Evolutionary conservation across 1,140 invertebrate genomes (phyloP).

Genomic region (Bombus sylvicola): DNA sequence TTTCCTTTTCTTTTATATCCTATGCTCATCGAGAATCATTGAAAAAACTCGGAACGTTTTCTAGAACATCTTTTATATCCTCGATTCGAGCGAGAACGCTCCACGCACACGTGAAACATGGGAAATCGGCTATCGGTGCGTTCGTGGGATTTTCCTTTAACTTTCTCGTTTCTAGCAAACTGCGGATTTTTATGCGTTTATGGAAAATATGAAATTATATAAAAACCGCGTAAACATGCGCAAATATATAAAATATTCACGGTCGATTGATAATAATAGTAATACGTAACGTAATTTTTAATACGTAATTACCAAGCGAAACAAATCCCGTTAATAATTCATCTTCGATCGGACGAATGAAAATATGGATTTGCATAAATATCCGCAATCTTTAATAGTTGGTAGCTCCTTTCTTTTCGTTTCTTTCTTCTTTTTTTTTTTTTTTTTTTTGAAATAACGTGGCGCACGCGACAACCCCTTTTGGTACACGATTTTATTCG

Average conservation of each 20-base stretch:
- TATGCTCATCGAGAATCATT: slow-evolving; percentile 40
- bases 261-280: not conserved
- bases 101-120: slow-evolving; percentile 19
- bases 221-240: not conserved
- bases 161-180: no score
- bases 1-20: slow-evolving; percentile 13
- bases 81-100: slow-evolving; percentile 18
- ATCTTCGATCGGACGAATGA: not conserved
- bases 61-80: slow-evolving; percentile 6
- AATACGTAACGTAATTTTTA: not conserved
- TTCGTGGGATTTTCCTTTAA: not conserved
- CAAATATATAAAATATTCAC: not conserved
- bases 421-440: no score
- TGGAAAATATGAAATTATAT: not conserved
- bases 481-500: not conserved
- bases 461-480: slow-evolving; percentile 36
- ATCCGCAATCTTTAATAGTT: not conserved
- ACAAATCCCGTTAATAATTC: not conserved
- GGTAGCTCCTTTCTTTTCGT: no score
- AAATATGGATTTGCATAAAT: not conserved
- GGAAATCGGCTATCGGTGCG: not conserved
- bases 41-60: slow-evolving; percentile 32
- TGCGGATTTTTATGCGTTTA: not conserved
- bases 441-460: slow-evolving; percentile 39
- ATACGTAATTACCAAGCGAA: not conserved